These are phyloP conservation scores for Hypena proboscidalis DNA, from an alignment of 2,888 invertebrate species.

Conservation along the genomic window DNA sequence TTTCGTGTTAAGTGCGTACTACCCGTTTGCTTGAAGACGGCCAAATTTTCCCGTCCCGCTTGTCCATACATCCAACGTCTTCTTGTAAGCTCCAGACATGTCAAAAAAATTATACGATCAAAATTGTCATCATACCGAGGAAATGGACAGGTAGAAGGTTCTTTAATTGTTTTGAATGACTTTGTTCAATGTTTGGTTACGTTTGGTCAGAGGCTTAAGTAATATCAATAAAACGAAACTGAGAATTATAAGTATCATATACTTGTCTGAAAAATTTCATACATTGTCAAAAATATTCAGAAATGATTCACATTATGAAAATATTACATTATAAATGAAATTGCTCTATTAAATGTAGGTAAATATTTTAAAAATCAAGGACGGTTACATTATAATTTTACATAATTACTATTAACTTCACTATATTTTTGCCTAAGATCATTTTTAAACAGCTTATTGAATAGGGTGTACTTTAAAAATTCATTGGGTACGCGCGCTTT, in stretches of 20 bases:
- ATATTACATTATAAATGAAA: slow-evolving; percentile 81
- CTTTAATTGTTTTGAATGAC: too few relatives aligned
- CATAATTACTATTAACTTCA: slow-evolving; percentile 69
- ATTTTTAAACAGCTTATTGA: slow-evolving; percentile 62
- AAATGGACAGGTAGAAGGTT: too few relatives aligned
- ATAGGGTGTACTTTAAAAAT: slow-evolving; percentile 51
- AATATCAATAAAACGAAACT: slow-evolving; percentile 48
- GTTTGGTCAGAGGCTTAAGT: too few relatives aligned
- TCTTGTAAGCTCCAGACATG: background rate
- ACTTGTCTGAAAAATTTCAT: slow-evolving; percentile 79
- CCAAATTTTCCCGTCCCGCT: too few relatives aligned
- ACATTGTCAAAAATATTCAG: slow-evolving; percentile 78
- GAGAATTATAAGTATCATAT: slow-evolving; percentile 62
- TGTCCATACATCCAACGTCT: too few relatives aligned
- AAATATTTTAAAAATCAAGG: slow-evolving; percentile 75
- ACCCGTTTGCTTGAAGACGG: too few relatives aligned
- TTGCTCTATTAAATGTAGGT: slow-evolving; percentile 78
- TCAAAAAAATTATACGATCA: background rate
- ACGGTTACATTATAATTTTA: slow-evolving; percentile 75
- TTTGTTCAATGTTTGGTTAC: too few relatives aligned
- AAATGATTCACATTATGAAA: slow-evolving; percentile 78
- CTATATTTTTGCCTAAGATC: slow-evolving; percentile 63
- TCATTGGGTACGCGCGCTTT: slow-evolving; percentile 47
- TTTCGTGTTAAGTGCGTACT: too few relatives aligned
- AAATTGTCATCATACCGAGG: too few relatives aligned